phyloP scores from a whole-genome alignment of 2,113 vertebrate species.

The Neogale vison region DNA sequence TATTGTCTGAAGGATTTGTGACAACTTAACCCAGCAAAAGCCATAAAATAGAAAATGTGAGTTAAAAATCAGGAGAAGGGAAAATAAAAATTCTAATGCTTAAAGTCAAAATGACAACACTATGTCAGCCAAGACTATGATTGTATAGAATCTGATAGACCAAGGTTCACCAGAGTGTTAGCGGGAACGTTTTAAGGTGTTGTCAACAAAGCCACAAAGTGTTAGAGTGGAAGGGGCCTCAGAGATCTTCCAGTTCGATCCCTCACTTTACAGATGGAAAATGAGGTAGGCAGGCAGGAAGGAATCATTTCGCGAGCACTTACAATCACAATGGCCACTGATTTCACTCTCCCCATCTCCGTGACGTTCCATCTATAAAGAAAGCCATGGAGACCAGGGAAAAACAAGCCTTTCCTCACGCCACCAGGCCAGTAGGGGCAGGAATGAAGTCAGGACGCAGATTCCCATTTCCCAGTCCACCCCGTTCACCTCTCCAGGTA shows the following conservation, averaged over 20 bases:
- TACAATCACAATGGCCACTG: neutral
- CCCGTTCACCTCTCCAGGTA: neutral
- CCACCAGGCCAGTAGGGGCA: neutral
- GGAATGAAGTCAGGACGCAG: neutral
- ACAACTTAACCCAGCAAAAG: neutral
- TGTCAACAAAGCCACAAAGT: neutral
- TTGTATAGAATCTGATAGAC: neutral
- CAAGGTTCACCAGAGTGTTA: neutral
- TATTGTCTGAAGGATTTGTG: neutral
- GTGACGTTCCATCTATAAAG: neutral
- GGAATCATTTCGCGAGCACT: neutral
- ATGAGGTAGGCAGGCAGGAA: neutral
- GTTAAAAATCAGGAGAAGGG: neutral
- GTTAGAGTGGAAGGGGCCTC: neutral
- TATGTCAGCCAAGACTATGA: neutral
- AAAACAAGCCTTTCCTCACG: neutral
- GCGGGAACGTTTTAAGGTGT: neutral
- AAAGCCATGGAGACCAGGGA: neutral
- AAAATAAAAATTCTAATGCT: neutral
- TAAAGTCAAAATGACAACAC: neutral
- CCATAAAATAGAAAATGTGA: neutral
- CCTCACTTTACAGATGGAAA: neutral
- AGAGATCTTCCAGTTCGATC: neutral
- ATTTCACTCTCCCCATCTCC: fast-evolving
- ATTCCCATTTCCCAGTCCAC: neutral